Evolutionary conservation across 2,888 invertebrate species (phyloP), one percentile per base, ranked within the genome.

Genomic region (Lasiommata megera): DNA sequence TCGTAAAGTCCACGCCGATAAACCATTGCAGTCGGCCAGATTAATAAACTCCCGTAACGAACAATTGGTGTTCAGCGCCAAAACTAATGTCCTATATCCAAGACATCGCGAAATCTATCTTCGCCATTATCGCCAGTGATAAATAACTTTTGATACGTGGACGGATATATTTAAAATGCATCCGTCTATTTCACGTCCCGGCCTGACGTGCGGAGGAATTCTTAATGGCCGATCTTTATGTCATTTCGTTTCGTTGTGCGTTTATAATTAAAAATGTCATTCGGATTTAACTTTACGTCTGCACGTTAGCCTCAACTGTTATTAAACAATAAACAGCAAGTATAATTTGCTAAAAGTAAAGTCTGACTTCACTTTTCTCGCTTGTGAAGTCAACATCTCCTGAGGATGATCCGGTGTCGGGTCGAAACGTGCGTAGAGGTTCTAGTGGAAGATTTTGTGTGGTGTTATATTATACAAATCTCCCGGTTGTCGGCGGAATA

Each of bases 131-230:
- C 52, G 50, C 56, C 41, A 14, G 60, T 60, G 53, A 64, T 64
- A 61, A 64, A 62, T 62, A 59, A 53, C 50, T 60, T 63, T 48
- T 46, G 54, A 56, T 61, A 59, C 57, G 59, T 53, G 55, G 44
- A 41, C 63, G 52, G 54, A 54, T 62, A 62, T 60, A 62, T 62
- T 62, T 58, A 55, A 56, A 60, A 63, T 55, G 34, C 62, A 58
- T 60, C 50, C 56, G 58, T 61, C 61, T 59, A 58, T 56, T 61
- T 56, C 50, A 43, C 61, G 56, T 61, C 61, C 47, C 50, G 34
- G 40, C 29, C 34, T 56, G 54, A 53, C 53, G 53, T 41, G 47
- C 37, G 12, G 34, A 28, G 44, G 50, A 51, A 56, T 56, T 56
- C 56, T 11, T 54, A 55, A 46, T 54, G 46, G 41, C 38, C 47